Evolutionary conservation across 2,797 vertebrate species (phyloP), one percentile per base, ranked within the genome.

Genomic region (Rachycentron canadum): DNA sequence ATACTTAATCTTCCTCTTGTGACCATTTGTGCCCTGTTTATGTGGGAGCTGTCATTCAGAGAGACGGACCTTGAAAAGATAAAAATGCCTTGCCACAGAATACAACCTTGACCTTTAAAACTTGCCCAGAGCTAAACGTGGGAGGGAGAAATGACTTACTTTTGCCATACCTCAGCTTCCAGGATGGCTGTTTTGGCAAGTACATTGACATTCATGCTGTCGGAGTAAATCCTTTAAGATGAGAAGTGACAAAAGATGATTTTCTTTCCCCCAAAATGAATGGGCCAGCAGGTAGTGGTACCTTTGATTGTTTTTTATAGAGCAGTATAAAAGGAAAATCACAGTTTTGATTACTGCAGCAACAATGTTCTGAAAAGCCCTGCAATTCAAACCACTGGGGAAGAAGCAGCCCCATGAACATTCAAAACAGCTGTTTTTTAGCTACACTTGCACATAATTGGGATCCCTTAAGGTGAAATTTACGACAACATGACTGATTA

Each of bases 1-100:
- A 85, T 59, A 5, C 81, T 78, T 73, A 73, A 88, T 83, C 73
- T 69, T 53, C 70, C 40, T 26, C 73, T 77, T 19, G 32, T 61
- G 69, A 72, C 68, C 49, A 40, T 12, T 12, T 17, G n/a, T 11
- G 1, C 13, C 13, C 7, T 28, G 8, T 85, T 76, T 67, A 65
- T 78, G 60, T 65, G 38, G 23, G 40, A 73, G 1, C 74, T 53
- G 81, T 82, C 84, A 40, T 34, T 78, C 76, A 74, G 30, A 68
- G n/a, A 77, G 74, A 61, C 63, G 52, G 67, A 72, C 55, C 32
- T 53, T 23, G 14, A 14, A 32, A 36, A 57, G 63, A 23, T 73
- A 72, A 59, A 64, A 70, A 63, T 2, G 12, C 40, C n/a, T 67
- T 55, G 36, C 53, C 56, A 50, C 10, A 14, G 30, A 68, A 43